Conservation (phyloP, 2,797 vertebrate genomes). For the Sebastes trivittatus region DNA sequence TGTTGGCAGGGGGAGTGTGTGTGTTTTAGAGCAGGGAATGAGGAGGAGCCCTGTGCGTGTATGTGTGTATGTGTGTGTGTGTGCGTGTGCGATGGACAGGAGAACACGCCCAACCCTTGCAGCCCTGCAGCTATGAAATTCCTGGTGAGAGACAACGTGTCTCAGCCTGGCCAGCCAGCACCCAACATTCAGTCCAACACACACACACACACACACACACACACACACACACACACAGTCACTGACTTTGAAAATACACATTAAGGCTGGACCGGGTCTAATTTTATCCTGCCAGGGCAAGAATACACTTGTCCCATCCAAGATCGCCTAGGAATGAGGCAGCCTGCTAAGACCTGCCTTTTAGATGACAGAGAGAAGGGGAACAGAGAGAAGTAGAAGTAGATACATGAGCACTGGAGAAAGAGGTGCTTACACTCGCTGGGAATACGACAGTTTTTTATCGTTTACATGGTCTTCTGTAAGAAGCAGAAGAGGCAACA, state of each 20-base stretch:
- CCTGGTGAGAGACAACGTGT: constrained; percentile 69
- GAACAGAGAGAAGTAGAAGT: constrained; percentile 20
- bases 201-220: constrained; percentile 6
- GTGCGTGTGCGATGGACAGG: not conserved
- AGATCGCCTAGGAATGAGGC: constrained; percentile 79
- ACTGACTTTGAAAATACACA: constrained; percentile 47
- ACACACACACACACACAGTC: constrained; percentile 14
- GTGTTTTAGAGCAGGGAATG: constrained; percentile 32
- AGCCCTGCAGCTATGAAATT: constrained; percentile 73
- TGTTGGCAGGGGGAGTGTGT: constrained; percentile 27
- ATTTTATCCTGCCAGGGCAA: constrained; percentile 62
- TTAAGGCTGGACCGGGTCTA: constrained; percentile 49
- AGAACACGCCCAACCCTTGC: constrained; percentile 52
- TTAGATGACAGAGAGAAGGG: constrained; percentile 26
- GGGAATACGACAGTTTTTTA: constrained; percentile 18
- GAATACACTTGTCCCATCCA: constrained; percentile 72
- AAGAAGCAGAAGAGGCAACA: constrained; percentile 61
- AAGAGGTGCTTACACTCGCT: constrained; percentile 5
- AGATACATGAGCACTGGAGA: constrained; percentile 27
- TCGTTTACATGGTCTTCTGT: constrained; percentile 66
- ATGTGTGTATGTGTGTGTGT: not conserved
- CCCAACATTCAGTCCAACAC: constrained; percentile 28
- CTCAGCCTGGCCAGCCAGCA: constrained; percentile 69
- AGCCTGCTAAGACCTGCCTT: constrained; percentile 80
- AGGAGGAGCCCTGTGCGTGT: constrained; percentile 7